These are phyloP conservation scores for Tachina lurida DNA, from an alignment of 2,888 invertebrate species.

Conservation along the genomic window DNA sequence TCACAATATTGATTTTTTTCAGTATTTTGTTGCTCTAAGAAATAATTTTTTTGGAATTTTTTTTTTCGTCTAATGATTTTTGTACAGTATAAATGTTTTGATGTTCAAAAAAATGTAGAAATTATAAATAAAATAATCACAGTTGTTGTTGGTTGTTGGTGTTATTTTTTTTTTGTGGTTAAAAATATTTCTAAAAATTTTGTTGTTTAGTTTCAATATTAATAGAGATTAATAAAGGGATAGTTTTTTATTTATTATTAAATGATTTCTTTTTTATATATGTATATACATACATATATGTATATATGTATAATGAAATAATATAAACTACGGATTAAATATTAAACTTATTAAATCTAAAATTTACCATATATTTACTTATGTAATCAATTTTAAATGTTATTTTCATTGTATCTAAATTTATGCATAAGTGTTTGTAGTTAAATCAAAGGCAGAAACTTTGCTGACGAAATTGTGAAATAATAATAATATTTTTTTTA, in stretches of 20 bases:
- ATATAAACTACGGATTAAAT: conserved; percentile 21
- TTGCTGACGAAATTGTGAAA: not conserved
- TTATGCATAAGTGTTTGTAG: not conserved
- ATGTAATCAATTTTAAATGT: conserved; percentile 5
- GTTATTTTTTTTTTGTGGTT: conserved; percentile 60
- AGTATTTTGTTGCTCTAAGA: conserved; percentile 40
- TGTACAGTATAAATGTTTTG: conserved; percentile 61
- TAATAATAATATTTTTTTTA: not conserved
- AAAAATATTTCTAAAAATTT: conserved; percentile 55
- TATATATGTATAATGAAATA: conserved; percentile 35
- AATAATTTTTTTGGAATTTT: conserved; percentile 25
- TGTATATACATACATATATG: no score
- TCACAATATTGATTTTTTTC: conserved; percentile 60
- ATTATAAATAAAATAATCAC: conserved; percentile 70
- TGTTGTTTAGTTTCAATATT: conserved; percentile 61
- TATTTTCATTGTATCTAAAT: conserved; percentile 13
- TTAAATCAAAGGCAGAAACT: conserved; percentile 1
- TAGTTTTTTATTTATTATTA: conserved; percentile 66
- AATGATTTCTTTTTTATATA: conserved; percentile 52
- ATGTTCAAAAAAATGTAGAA: conserved; percentile 61
- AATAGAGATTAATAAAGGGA: conserved; percentile 62
- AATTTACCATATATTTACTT: conserved; percentile 5
- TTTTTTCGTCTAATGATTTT: conserved; percentile 45
- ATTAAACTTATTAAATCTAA: conserved; percentile 8
- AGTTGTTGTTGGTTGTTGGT: conserved; percentile 57